Evolutionary conservation across 1,140 invertebrate species (phyloP), one percentile per base, ranked within the genome.

Genomic region (Pseudachorutes palmiensis): DNA sequence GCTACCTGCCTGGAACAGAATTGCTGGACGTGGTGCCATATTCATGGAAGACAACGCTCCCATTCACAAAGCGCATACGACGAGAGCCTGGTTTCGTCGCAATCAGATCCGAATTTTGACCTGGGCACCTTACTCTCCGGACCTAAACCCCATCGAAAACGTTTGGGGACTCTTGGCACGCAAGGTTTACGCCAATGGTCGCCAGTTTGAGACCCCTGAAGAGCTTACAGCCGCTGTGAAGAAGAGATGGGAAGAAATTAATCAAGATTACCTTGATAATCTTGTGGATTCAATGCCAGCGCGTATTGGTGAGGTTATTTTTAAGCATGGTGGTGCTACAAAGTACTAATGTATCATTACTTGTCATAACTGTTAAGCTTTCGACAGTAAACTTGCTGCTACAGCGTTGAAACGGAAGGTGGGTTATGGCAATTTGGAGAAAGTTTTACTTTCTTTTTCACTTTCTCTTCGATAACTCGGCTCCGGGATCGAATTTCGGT

Each of bases 81-180:
- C 57, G 33, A 58, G 16, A n/a, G 2, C 45, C 1, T 68, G 51
- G 32, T 45, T 68, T 14, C 12, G 19, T n/a, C 14, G 12, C n/a
- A 58, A 60, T 16, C 31, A 59, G 1, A 64, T 68, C 32, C 12
- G 30, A 22, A n/a, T 62, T 59, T 24, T 66, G 28, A 48, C 49
- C 2, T 57, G 61, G 61, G 59, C 64, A 60, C 28, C 62, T 3
- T 33, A 61, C 19, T 58, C 48, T 24, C 67, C 67, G 2, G 67
- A 68, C 57, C 33, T 68, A n/a, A 68, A 68, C 60, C 62, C 62
- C 0, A 64, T 68, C 36, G 67, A 68, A 31, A 68, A 68, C 58
- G 22, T 68, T 29, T 68, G 67, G 67, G 67, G 67, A 30, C 48
- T 45, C 1, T 31, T 70, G 22, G 31, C 65, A 51, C 2, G 65